These are phyloP conservation scores for Nanger granti DNA, from an alignment of 2,113 vertebrate species.

Conservation along the genomic window DNA sequence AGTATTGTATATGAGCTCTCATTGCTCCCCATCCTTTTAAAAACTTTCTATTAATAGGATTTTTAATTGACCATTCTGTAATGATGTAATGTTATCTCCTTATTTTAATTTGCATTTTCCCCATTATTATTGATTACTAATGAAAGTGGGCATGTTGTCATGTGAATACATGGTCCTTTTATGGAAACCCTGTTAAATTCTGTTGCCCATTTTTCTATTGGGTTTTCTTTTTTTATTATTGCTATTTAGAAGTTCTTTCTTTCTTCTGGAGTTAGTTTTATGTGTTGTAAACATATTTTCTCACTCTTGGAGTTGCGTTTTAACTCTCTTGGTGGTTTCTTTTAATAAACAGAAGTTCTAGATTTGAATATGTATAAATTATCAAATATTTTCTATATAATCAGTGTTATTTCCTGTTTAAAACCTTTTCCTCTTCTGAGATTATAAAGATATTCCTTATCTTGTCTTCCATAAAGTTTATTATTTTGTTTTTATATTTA, in stretches of 20 bases:
- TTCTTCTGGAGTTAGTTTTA: not conserved
- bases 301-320: not conserved
- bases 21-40: not conserved
- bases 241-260: not conserved
- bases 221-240: not conserved
- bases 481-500: slow-evolving; percentile 20
- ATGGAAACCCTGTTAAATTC: not conserved
- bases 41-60: not conserved
- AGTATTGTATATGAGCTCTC: not conserved
- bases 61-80: not conserved
- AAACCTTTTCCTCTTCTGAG: not conserved
- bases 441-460: not conserved
- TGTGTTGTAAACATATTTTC: not conserved
- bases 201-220: not conserved
- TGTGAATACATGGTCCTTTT: not conserved
- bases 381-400: not conserved
- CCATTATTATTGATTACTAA: not conserved
- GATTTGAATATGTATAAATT: not conserved
- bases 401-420: not conserved
- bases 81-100: not conserved
- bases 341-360: not conserved
- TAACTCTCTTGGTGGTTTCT: not conserved
- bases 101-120: slow-evolving; percentile 17
- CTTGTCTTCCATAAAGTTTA: slow-evolving; percentile 5
- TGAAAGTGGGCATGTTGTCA: not conserved